Conservation (phyloP, 2,113 vertebrate genomes). For the Excalfactoria chinensis region DNA sequence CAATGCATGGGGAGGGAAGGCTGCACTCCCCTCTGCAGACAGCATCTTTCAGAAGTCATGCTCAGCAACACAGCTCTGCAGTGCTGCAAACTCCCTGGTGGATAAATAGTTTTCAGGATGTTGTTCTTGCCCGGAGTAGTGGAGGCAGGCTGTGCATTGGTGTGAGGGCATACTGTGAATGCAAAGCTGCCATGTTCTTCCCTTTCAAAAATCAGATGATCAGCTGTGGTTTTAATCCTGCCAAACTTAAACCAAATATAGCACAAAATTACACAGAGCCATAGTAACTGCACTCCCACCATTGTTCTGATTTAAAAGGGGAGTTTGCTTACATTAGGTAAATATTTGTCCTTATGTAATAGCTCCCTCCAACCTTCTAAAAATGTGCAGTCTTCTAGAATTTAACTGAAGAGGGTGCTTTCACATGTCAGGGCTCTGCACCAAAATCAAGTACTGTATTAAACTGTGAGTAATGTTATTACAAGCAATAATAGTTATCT, state of each 20-base stretch:
- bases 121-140: slow-evolving; percentile 22
- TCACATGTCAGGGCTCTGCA: slow-evolving; percentile 43
- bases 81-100: neutral
- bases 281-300: slow-evolving; percentile 75
- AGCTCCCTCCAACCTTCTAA: slow-evolving; percentile 68
- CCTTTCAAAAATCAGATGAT: slow-evolving; percentile 79
- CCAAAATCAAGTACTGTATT: slow-evolving; percentile 42
- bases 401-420: slow-evolving; percentile 54
- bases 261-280: slow-evolving; percentile 80
- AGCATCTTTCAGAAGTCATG: neutral
- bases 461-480: slow-evolving; percentile 48
- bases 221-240: slow-evolving; percentile 72
- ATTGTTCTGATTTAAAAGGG: slow-evolving; percentile 74
- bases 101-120: neutral
- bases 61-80: neutral
- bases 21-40: neutral
- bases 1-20: neutral
- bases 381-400: slow-evolving; percentile 67
- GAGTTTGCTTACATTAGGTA: slow-evolving; percentile 79
- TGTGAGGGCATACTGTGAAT: slow-evolving; percentile 65
- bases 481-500: slow-evolving; percentile 22
- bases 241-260: slow-evolving; percentile 78
- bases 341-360: slow-evolving; percentile 81
- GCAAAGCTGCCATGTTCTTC: slow-evolving; percentile 75
- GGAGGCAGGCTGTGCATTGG: slow-evolving; percentile 48